These are phyloP conservation scores for Nasonovia ribisnigri DNA, from an alignment of 2,888 invertebrate species.

Conservation along the genomic window DNA sequence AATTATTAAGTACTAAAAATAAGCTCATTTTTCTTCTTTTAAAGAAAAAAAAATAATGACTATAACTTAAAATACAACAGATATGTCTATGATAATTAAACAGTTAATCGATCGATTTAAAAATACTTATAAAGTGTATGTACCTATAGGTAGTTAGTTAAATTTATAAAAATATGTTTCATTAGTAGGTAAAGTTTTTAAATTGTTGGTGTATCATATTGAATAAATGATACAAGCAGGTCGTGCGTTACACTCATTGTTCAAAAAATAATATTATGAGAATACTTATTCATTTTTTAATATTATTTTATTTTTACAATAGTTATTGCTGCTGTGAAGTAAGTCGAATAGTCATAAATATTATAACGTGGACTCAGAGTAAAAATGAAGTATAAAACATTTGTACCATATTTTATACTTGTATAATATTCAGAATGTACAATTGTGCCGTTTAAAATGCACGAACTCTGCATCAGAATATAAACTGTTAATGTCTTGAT, in stretches of 20 bases:
- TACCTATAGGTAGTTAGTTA: too few species aligned
- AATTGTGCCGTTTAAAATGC: background rate
- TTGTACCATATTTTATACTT: background rate
- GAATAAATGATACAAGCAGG: background rate
- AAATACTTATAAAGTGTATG: background rate
- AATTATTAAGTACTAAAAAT: background rate
- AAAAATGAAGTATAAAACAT: background rate
- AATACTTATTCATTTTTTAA: background rate
- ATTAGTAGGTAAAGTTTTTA: background rate
- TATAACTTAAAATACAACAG: background rate
- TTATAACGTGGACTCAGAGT: background rate
- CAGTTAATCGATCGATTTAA: background rate
- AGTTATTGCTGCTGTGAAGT: background rate
- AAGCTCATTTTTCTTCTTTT: background rate
- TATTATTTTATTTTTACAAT: background rate
- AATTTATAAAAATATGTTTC: too few species aligned
- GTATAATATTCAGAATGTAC: background rate
- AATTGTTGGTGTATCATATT: background rate
- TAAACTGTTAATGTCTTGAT: background rate
- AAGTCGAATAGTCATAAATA: background rate
- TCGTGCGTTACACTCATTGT: background rate
- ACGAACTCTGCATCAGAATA: background rate
- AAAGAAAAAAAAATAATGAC: background rate
- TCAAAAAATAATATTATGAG: background rate
- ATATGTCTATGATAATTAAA: background rate